phyloP scores from a whole-genome alignment of 2,113 vertebrate genomes.

The Nycticorax nycticorax region DNA sequence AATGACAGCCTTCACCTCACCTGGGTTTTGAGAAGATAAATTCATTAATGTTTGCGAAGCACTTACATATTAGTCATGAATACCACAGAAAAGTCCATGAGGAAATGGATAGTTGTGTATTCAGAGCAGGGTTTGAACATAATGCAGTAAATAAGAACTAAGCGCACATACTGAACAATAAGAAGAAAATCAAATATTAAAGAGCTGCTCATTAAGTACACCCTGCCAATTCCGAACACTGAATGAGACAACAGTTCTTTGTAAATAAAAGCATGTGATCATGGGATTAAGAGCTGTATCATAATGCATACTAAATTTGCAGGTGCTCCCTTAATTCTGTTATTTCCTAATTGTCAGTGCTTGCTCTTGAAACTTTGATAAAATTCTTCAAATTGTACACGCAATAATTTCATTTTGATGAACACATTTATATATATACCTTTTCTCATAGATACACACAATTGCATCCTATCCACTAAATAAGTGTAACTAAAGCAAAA shows the following conservation, averaged over 20 bases:
- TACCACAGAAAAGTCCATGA: not conserved
- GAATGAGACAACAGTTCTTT: not conserved
- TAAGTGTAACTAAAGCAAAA: not conserved
- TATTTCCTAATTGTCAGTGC: not conserved
- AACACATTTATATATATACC: not conserved
- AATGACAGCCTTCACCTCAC: not conserved
- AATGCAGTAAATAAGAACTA: not conserved
- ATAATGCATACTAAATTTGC: not conserved
- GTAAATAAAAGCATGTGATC: not conserved
- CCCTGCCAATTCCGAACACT: not conserved
- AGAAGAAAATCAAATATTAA: conserved; percentile 12
- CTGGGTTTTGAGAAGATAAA: not conserved
- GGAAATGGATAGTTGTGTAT: not conserved
- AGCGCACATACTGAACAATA: not conserved
- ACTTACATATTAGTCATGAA: not conserved
- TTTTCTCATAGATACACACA: not conserved
- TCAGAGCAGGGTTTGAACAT: not conserved
- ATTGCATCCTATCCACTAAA: not conserved
- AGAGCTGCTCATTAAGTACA: not conserved
- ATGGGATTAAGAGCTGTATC: not conserved
- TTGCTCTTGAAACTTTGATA: not conserved
- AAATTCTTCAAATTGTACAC: not conserved
- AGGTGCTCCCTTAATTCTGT: not conserved
- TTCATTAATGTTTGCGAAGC: not conserved
- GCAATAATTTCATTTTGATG: not conserved